These are phyloP conservation scores for Limnephilus auricula DNA, from an alignment of 2,888 invertebrate species.

Conservation along the genomic window DNA sequence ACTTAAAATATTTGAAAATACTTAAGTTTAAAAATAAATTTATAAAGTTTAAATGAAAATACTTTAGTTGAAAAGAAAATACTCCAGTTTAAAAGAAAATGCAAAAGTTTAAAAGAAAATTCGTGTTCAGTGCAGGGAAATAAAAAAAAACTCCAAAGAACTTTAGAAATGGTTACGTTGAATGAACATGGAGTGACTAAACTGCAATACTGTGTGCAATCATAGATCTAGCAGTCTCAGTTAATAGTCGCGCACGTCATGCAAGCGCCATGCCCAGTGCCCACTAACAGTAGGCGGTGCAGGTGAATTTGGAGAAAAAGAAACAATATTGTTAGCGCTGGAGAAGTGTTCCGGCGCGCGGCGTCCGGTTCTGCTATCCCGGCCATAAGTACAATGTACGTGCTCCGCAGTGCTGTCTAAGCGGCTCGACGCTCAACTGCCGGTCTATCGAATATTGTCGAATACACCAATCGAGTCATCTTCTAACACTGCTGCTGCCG, in stretches of 20 bases:
- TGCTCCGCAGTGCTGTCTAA: neutral
- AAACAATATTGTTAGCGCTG: neutral
- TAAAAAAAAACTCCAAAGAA: neutral
- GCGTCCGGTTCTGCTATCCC: neutral
- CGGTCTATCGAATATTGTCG: neutral
- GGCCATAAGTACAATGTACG: neutral
- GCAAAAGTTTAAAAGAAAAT: neutral
- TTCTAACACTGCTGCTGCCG: neutral
- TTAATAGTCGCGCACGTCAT: neutral
- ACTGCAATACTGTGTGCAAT: neutral
- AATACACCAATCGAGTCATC: neutral
- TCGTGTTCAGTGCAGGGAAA: neutral
- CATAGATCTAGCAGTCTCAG: neutral
- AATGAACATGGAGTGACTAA: neutral
- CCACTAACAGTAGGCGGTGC: conserved; percentile 2
- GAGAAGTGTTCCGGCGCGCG: neutral
- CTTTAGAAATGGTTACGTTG: neutral
- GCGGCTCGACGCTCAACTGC: neutral
- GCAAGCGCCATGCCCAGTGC: neutral
- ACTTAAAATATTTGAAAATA: no score
- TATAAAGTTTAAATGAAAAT: no score
- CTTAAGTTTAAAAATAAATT: no score
- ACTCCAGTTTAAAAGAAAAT: no score
- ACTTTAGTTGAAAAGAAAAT: no score
- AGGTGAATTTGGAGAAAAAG: neutral